These are phyloP conservation scores for Bubo scandiacus DNA, from an alignment of 2,113 vertebrate species.

Conservation along the genomic window DNA sequence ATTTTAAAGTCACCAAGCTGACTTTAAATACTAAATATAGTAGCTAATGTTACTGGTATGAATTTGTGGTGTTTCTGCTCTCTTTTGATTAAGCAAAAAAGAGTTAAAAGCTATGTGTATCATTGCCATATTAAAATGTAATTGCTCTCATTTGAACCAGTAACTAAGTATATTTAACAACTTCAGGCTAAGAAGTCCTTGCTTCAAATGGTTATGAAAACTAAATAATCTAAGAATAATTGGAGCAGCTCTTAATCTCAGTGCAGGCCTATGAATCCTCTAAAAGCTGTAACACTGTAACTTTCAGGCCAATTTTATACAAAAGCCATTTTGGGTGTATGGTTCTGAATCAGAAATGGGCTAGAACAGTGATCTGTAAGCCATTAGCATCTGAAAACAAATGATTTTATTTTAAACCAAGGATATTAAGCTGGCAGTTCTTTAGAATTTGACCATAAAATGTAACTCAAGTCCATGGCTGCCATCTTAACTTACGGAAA, in stretches of 20 bases:
- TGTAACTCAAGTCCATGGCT: neutral
- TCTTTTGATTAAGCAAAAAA: neutral
- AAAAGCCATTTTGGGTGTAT: neutral
- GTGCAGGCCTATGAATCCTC: neutral
- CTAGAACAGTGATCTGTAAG: neutral
- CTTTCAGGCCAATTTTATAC: neutral
- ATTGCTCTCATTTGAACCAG: neutral
- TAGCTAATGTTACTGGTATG: neutral
- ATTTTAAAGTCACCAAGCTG: neutral
- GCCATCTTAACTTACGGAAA: neutral
- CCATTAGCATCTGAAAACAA: neutral
- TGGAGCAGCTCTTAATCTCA: neutral
- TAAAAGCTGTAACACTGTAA: neutral
- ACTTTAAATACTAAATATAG: neutral
- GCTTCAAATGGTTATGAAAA: neutral
- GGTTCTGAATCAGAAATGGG: neutral
- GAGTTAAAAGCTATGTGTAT: neutral
- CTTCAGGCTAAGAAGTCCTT: neutral
- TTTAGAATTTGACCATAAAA: neutral
- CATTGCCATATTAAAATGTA: neutral
- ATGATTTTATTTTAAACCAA: neutral
- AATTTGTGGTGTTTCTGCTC: neutral
- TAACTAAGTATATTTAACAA: neutral
- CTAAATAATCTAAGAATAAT: neutral
- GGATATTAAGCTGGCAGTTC: neutral